Conservation (phyloP, 2,888 invertebrate genomes). For the Andrena camellia region DNA sequence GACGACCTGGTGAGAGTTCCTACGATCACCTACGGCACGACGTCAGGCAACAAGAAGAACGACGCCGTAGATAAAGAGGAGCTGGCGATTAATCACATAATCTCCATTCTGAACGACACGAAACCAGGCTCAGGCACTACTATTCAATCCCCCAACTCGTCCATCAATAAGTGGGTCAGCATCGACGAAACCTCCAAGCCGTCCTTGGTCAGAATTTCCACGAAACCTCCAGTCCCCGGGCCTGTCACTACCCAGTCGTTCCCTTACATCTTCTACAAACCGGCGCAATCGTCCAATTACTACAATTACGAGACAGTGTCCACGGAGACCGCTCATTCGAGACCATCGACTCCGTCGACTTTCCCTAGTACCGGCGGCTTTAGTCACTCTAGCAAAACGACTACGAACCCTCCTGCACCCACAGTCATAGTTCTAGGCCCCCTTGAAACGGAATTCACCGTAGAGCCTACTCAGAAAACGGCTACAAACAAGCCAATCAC, state of each 20-base stretch:
- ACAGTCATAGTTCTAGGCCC: conserved; percentile 88
- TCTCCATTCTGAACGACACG: conserved; percentile 85
- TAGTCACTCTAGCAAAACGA: conserved; percentile 79
- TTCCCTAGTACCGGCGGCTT: conserved; percentile 69
- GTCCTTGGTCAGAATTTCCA: conserved; percentile 73
- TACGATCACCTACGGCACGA: conserved; percentile 81
- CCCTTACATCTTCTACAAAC: conserved; percentile 80
- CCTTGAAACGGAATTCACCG: conserved; percentile 79
- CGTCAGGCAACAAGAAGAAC: conserved; percentile 81
- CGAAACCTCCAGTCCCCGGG: conserved; percentile 62
- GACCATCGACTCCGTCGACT: conserved; percentile 76
- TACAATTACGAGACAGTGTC: conserved; percentile 79
- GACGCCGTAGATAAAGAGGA: conserved; percentile 81
- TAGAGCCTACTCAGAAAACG: conserved; percentile 79
- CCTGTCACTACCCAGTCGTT: conserved; percentile 74
- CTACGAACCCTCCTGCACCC: conserved; percentile 86
- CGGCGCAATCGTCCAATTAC: conserved; percentile 76
- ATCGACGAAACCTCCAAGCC: conserved; percentile 82
- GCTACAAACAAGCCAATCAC: conserved; percentile 68
- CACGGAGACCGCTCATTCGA: conserved; percentile 62
- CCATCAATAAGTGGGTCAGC: conserved; percentile 81
- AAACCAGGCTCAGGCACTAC: conserved; percentile 74
- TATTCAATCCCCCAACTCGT: conserved; percentile 70
- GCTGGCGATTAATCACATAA: conserved; percentile 85
- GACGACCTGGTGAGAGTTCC: conserved; percentile 83